A percentile compares a stretch with the other conserved stretches of the same genome.
Evolutionary conservation across 37 sponge, comb jelly and placozoan genomes (phyloP).

Genomic region (Eunapius fragilis): DNA sequence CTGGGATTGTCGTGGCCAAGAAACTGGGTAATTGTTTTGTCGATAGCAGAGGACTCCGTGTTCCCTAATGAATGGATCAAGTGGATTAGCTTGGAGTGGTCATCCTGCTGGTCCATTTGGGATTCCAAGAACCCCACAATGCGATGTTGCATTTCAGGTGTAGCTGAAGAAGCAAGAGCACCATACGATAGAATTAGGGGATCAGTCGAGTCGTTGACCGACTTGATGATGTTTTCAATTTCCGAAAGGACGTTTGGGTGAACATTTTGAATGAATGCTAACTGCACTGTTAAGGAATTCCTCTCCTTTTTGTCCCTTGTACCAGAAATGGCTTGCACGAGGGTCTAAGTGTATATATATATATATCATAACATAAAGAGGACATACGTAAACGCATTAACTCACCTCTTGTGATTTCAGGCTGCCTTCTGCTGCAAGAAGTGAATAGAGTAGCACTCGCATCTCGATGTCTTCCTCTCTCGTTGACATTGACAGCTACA

Average conservation of each 20-base stretch:
- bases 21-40: neutral
- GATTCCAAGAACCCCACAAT: conserved; percentile 10
- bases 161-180: conserved; percentile 7
- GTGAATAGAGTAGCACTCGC: conserved; percentile 39
- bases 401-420: conserved; percentile 36
- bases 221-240: conserved; percentile 15
- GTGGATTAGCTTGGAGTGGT: conserved; percentile 12
- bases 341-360: neutral
- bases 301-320: conserved; percentile 7
- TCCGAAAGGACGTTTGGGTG: neutral
- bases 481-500: neutral
- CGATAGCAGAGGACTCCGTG: conserved; percentile 25
- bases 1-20: conserved; percentile 14
- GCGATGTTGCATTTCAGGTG: neutral
- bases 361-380: neutral
- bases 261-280: conserved; percentile 2
- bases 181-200: conserved; percentile 33
- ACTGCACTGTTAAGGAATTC: neutral
- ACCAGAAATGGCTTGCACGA: neutral
- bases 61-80: conserved; percentile 53
- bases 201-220: neutral
- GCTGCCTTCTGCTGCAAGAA: conserved; percentile 40
- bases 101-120: neutral
- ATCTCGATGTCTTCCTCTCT: conserved; percentile 12
- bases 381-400: neutral